Evolutionary conservation across 2,888 invertebrate species (phyloP), one percentile per base, ranked within the genome.

Genomic region (Sepiola atlantica): DNA sequence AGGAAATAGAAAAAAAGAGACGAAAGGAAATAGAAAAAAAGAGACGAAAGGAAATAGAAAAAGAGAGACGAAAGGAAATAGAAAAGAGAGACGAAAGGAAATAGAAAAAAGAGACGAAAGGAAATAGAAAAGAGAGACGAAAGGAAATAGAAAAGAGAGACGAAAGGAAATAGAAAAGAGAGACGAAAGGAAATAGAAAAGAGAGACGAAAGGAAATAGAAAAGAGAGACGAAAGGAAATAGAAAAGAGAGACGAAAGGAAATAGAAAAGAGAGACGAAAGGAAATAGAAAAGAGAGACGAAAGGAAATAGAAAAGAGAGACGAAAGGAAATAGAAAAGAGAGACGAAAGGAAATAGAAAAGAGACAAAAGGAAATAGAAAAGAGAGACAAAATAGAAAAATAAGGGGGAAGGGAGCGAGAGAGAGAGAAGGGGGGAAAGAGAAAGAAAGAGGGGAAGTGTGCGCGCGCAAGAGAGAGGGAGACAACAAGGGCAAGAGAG

Each of bases 261-360:
- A 77, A 10, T 6, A n/a, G n/a, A n/a, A 10, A 4, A 10, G 77
- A 3, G 77, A 77, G 77, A 77, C 3, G n/a, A 10, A 10, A 10
- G 10, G 24, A 10, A n/a, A 77, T 3, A 77, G 77, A 4, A 10
- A n/a, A 3, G n/a, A n/a, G n/a, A 10, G 24, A n/a, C n/a, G 77
- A 10, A 77, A 4, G 77, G n/a, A 24, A 10, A 24, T 2, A n/a
- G 8, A n/a, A 10, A n/a, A 77, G 77, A 77, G 10, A 6, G 77
- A 77, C 24, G 8, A 77, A 10, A 24, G 21, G 94, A 91, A 10
- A 18, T n/a, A 20, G 55, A 61, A 45, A 92, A 45, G 94, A 45
- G 94, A 93, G 92, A 92, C 92, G 93, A 55, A 92, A 61, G 93
- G 92, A 18, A 91, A 77, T 57, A 14, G 77, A 94, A 77, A 16